These are phyloP conservation scores for Alexandromys fortis DNA, from an alignment of 2,113 vertebrate genomes.

Conservation along the genomic window DNA sequence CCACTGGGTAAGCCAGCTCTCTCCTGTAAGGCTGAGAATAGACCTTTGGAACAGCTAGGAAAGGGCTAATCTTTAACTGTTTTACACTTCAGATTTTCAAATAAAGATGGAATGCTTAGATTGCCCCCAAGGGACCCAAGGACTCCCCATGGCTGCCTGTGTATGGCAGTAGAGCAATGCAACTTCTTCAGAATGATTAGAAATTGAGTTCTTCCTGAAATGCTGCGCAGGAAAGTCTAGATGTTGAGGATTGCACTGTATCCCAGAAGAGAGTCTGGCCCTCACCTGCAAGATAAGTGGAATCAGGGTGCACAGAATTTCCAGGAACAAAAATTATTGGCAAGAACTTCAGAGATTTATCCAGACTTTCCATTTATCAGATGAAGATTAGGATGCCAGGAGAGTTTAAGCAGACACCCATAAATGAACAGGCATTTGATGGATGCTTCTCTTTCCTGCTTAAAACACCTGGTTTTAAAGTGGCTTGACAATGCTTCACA, in stretches of 20 bases:
- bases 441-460: not conserved
- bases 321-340: slow-evolving; percentile 9
- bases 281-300: not conserved
- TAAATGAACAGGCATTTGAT: not conserved
- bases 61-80: slow-evolving; percentile 67
- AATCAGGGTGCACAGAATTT: not conserved
- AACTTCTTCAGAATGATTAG: slow-evolving; percentile 65
- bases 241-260: not conserved
- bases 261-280: not conserved
- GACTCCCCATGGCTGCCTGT: not conserved
- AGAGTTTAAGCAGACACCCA: not conserved
- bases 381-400: not conserved
- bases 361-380: not conserved
- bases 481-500: not conserved
- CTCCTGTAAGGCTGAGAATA: slow-evolving; percentile 17
- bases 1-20: slow-evolving; percentile 80
- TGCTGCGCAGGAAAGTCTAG: not conserved
- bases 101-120: slow-evolving; percentile 43
- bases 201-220: slow-evolving; percentile 64
- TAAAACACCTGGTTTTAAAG: not conserved
- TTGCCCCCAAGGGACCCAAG: slow-evolving; percentile 22
- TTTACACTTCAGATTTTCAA: slow-evolving; percentile 61
- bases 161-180: not conserved
- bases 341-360: not conserved
- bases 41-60: slow-evolving; percentile 19